Conservation (phyloP, 2,113 vertebrate genomes). For the Acrocephalus kingi region DNA sequence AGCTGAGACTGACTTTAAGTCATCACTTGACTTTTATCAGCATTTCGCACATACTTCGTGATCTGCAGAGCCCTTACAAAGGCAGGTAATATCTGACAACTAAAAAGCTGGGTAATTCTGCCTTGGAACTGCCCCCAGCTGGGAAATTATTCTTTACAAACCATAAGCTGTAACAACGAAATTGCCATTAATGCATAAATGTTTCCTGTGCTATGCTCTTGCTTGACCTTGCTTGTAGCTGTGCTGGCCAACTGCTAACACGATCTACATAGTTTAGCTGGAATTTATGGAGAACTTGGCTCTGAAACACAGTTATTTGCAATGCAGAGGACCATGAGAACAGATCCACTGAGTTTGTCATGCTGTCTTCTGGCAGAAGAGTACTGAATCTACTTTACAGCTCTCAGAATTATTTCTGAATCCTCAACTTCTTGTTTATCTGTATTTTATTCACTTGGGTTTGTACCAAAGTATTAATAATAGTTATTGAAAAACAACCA, state of each 20-base stretch:
- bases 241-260: not conserved
- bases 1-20: not conserved
- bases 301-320: not conserved
- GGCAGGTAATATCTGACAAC: not conserved
- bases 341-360: not conserved
- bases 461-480: not conserved
- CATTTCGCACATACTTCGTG: not conserved
- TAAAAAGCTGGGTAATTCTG: not conserved
- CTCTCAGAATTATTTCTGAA: not conserved
- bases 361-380: not conserved
- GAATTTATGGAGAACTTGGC: not conserved
- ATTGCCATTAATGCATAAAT: not conserved
- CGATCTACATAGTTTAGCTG: not conserved
- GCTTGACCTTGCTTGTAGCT: constrained; percentile 3
- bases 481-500: not conserved
- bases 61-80: not conserved
- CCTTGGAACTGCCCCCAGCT: not conserved
- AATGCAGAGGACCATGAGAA: not conserved
- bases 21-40: not conserved
- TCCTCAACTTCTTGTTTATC: not conserved
- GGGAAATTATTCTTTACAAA: not conserved
- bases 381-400: not conserved
- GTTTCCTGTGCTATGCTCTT: not conserved
- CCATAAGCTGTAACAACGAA: not conserved
- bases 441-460: not conserved